Evolutionary conservation across 2,888 invertebrate species (phyloP).

Genomic region (Phyllotreta cruciferae): DNA sequence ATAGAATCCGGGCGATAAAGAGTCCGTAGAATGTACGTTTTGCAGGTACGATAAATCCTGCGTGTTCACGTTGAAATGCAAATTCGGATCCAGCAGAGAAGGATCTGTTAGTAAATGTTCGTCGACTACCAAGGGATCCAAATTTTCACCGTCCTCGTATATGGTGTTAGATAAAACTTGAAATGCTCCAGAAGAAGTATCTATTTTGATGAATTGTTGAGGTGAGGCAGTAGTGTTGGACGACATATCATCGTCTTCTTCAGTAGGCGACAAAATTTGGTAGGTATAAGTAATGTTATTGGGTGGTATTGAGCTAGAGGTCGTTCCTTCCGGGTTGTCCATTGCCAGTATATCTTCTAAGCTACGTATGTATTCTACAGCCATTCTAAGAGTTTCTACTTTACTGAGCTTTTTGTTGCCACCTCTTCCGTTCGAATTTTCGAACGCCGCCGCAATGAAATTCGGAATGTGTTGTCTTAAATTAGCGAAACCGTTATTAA

Average conservation of each 20-base stretch:
- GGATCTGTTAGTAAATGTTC: slow-evolving; percentile 62
- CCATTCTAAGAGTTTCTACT: slow-evolving; percentile 89
- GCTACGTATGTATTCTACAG: slow-evolving; percentile 87
- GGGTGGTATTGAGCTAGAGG: slow-evolving; percentile 46
- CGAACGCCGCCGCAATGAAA: slow-evolving; percentile 76
- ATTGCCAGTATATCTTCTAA: slow-evolving; percentile 78
- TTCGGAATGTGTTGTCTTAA: slow-evolving; percentile 86
- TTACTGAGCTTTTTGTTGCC: slow-evolving; percentile 82
- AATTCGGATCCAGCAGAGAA: slow-evolving; percentile 62
- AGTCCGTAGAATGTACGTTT: slow-evolving; percentile 51
- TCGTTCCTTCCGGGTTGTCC: slow-evolving; percentile 59
- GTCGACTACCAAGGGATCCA: slow-evolving; percentile 53
- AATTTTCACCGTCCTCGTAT: slow-evolving; percentile 70
- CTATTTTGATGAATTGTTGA: slow-evolving; percentile 65
- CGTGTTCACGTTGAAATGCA: slow-evolving; percentile 62
- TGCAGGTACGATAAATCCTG: slow-evolving; percentile 64
- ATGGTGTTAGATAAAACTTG: slow-evolving; percentile 67
- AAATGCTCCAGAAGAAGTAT: slow-evolving; percentile 68
- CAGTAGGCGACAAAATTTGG: slow-evolving; percentile 60
- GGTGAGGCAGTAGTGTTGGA: slow-evolving; percentile 62
- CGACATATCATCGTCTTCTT: slow-evolving; percentile 62
- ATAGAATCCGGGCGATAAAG: slow-evolving; percentile 56
- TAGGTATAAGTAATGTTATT: slow-evolving; percentile 44
- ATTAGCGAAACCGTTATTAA: slow-evolving; percentile 90
- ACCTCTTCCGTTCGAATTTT: slow-evolving; percentile 69